These are phyloP conservation scores for Andricus quercusramuli DNA, from an alignment of 2,888 invertebrate species.

Conservation along the genomic window DNA sequence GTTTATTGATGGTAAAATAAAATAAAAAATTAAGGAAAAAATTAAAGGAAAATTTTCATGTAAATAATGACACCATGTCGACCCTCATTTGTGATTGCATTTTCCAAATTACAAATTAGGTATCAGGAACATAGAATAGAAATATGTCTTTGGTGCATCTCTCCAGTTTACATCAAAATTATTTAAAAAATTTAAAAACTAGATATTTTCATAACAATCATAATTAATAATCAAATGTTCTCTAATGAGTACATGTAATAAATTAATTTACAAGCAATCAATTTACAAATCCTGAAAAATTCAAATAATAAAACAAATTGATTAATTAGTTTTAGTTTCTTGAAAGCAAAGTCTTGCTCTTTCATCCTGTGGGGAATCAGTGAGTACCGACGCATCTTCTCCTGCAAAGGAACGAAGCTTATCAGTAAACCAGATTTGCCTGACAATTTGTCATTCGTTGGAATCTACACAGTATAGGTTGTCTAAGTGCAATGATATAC, in stretches of 20 bases:
- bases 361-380: neutral
- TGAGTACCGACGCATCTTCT: neutral
- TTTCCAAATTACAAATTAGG: no score
- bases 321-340: neutral
- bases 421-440: slow-evolving; percentile 28
- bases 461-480: slow-evolving; percentile 25
- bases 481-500: slow-evolving; percentile 43
- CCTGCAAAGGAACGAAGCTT: slow-evolving; percentile 1
- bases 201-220: no score
- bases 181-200: no score
- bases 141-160: no score
- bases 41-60: no score
- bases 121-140: no score
- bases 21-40: no score
- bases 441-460: slow-evolving; percentile 39
- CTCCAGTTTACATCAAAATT: no score
- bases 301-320: neutral
- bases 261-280: neutral
- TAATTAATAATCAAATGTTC: no score
- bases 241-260: neutral
- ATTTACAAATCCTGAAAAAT: neutral
- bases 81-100: no score
- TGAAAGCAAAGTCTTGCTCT: neutral
- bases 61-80: no score
- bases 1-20: no score